A percentile compares a stretch with the other conserved stretches of the same genome.
Evolutionary conservation across 2,888 invertebrate species (phyloP).

Genomic region (Morpho helenor): DNA sequence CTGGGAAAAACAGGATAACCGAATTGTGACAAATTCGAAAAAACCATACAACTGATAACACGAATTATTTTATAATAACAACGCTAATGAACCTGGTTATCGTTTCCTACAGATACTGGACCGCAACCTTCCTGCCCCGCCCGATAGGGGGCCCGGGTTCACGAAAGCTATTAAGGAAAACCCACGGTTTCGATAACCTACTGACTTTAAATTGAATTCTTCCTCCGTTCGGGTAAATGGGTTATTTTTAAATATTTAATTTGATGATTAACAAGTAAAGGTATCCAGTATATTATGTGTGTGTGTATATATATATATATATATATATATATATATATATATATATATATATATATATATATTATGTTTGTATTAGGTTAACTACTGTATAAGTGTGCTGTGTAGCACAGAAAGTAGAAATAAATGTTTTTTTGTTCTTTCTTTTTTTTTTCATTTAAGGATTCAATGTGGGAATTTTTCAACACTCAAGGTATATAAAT

Average conservation of each 20-base stretch:
- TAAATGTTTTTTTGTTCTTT: too few relatives aligned
- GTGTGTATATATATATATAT: too few relatives aligned
- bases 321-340: too few relatives aligned
- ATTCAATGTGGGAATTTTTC: too few relatives aligned
- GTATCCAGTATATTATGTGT: too few relatives aligned
- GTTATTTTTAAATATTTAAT: neutral
- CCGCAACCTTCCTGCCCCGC: conserved; percentile 4
- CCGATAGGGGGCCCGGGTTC: neutral
- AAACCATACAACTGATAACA: neutral
- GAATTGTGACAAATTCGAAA: neutral
- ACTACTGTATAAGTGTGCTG: too few relatives aligned
- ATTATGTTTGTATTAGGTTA: too few relatives aligned
- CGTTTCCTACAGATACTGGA: conserved; percentile 3
- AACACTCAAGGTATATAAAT: too few relatives aligned
- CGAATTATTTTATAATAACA: conserved; percentile 1
- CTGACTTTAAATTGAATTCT: neutral
- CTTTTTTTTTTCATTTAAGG: too few relatives aligned
- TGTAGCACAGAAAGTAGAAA: too few relatives aligned
- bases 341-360: too few relatives aligned
- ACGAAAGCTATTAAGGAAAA: conserved; percentile 1
- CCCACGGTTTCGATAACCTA: conserved; percentile 3
- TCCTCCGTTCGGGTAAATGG: neutral
- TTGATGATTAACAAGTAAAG: neutral
- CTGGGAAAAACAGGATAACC: conserved; percentile 16
- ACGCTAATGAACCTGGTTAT: conserved; percentile 6